Base-by-base conservation (phyloP, 2,888 invertebrate species). In the Steromphala cineraria region DNA sequence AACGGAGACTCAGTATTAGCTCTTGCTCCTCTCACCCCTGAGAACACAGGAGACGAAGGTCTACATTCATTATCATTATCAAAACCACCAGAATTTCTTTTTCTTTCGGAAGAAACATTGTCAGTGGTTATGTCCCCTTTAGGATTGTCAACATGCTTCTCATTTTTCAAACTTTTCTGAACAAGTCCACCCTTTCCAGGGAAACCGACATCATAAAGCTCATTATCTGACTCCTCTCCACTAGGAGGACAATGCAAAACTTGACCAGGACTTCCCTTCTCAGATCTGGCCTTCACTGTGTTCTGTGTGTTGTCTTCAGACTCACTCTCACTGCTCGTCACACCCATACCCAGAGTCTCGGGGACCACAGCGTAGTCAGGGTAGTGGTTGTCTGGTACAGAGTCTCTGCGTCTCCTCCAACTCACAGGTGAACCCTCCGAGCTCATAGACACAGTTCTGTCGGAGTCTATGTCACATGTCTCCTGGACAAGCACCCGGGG, bases 401-500 rank as follows among this genome's bases (percentile, higher is more conserved):
- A 31, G 19, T n/a, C 55, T 36, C 15, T 21, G 8, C 53, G 31
- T 28, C 53, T 31, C 28, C 28, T 17, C 46, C 17, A 17, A 24
- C 24, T 75, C 24, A 40, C 52, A n/a, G 46, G 52, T 15, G 56
- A 77, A 13, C 77, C 53, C 17, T 77, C 56, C 10, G 55, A 56
- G 55, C 55, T 55, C 36, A 53, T 55, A 36, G 56, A 36, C 36
- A 36, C 53, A 24, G 55, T 56, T 56, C 40, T 75, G 75, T 46
- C 46, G n/a, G 46, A 46, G 31, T 75, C 75, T 53, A 75, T 67
- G 36, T 79, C 81, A 84, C 85, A 85, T 28, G 87, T 85, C 31
- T 85, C 85, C 15, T 83, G 83, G 17, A 85, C 84, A 53, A 86
- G 67, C 5, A 85, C 67, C 2, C 19, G 13, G 19, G 82, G n/a